phyloP scores from a whole-genome alignment of 2,888 invertebrate species.

The Ectobius pallidus region DNA sequence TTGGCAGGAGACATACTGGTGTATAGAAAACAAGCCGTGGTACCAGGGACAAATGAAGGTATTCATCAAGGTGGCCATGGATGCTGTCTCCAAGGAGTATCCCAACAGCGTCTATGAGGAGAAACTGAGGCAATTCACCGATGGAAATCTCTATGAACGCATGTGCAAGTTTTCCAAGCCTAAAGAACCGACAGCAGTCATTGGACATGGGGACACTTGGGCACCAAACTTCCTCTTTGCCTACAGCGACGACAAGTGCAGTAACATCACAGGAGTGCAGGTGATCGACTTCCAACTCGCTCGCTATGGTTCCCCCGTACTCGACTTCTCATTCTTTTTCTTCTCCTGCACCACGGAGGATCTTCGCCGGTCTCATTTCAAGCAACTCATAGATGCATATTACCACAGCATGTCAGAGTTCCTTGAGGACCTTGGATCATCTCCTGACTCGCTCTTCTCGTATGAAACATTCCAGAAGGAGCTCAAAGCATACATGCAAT shows the following conservation, averaged over 20 bases:
- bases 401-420: constrained; percentile 61
- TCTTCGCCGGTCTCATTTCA: constrained; percentile 63
- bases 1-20: constrained; percentile 64
- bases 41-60: constrained; percentile 61
- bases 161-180: constrained; percentile 54
- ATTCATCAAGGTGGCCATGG: constrained; percentile 61
- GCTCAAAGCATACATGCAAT: constrained; percentile 61
- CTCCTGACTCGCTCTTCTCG: constrained; percentile 62
- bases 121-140: constrained; percentile 60
- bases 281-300: constrained; percentile 75
- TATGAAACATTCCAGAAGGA: constrained; percentile 60
- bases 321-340: constrained; percentile 31
- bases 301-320: constrained; percentile 50
- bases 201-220: constrained; percentile 78
- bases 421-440: constrained; percentile 65
- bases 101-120: constrained; percentile 64
- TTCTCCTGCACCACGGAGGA: constrained; percentile 53
- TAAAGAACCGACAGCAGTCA: constrained; percentile 56
- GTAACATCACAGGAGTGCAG: constrained; percentile 57
- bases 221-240: constrained; percentile 73
- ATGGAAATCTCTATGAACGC: constrained; percentile 47
- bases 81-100: constrained; percentile 69
- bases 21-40: constrained; percentile 62
- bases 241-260: constrained; percentile 48
- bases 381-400: constrained; percentile 65